Evolutionary conservation across 2,113 vertebrate genomes (phyloP), one percentile per base, ranked within the genome.

Genomic region (Oxygymnocypris stewartii): DNA sequence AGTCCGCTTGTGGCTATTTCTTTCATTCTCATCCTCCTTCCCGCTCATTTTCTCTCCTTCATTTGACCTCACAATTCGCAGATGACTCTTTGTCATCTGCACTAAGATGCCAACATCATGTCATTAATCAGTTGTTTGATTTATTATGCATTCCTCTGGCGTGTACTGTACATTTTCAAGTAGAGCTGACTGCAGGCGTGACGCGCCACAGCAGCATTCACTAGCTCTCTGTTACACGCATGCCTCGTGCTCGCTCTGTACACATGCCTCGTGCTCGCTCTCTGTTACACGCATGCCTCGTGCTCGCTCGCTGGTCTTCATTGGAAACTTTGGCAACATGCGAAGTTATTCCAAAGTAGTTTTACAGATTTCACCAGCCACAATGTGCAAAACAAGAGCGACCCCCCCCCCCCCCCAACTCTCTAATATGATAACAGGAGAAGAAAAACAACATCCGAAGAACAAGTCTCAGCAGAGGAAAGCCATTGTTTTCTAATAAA

Each of bases 91-190:
- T 90, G 81, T 88, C 90, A 90, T 87, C 91, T 89, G 87, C 65
- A 54, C 67, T n/a, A 44, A 84, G 77, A 88, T 89, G 80, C 74
- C 90, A 90, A 92, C 92, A 91, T 92, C 88, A 90, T 85, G 87
- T 89, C 91, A 90, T 93, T 90, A 76, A 93, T 95, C 90, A 91
- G 51, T 90, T 92, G 0, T 93, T 88, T 90, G 92, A 92, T 91
- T 90, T 86, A 90, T 92, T 87, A 88, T 92, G 92, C 88, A 91
- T 93, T 93, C 91, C 88, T 86, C 73, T 67, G 83, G 82, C 85
- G 51, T 78, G 86, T 84, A 81, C 88, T 85, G 86, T 88, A 90
- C 67, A 92, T 90, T 85, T 85, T 88, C 49, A 65, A 86, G 59
- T 23, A 11, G 35, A 78, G 57, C 11, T 61, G 77, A 65, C 61